Conservation (phyloP, 1,140 invertebrate species). For the Delia radicum region DNA sequence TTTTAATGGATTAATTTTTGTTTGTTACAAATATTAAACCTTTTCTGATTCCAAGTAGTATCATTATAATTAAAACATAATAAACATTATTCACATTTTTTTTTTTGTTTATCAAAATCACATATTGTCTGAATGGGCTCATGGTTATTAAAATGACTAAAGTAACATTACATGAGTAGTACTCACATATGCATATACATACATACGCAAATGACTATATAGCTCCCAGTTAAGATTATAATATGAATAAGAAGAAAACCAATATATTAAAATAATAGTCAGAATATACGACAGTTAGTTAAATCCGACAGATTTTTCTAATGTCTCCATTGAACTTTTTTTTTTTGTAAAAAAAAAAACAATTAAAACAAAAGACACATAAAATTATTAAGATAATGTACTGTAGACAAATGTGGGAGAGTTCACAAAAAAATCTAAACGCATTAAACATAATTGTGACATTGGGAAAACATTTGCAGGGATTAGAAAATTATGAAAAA, state of each 20-base stretch:
- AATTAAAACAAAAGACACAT: constrained; percentile 18
- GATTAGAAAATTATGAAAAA: neutral
- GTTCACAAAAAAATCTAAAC: no score
- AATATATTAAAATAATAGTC: constrained; percentile 14
- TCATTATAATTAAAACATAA: constrained; percentile 12
- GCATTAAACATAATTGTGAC: no score
- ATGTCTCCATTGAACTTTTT: constrained; percentile 26
- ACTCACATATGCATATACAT: neutral
- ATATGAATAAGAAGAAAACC: neutral
- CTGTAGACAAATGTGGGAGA: neutral
- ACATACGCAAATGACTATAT: neutral
- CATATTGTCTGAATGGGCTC: constrained; percentile 7
- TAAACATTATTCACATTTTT: neutral
- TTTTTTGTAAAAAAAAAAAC: neutral
- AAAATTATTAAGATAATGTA: constrained; percentile 9
- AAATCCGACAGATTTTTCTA: constrained; percentile 28
- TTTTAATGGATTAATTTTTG: constrained; percentile 6
- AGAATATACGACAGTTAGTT: neutral
- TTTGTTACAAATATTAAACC: neutral
- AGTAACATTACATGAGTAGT: neutral
- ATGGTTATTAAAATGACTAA: neutral
- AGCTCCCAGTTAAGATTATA: neutral
- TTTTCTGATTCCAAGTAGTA: neutral
- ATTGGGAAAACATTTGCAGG: neutral
- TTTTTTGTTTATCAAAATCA: constrained; percentile 7